Percentiles rank a stretch among this genome's conserved stretches.
These are phyloP conservation scores for Sylvilagus floridanus DNA, from an alignment of 2,797 vertebrate species.

Conservation along the genomic window DNA sequence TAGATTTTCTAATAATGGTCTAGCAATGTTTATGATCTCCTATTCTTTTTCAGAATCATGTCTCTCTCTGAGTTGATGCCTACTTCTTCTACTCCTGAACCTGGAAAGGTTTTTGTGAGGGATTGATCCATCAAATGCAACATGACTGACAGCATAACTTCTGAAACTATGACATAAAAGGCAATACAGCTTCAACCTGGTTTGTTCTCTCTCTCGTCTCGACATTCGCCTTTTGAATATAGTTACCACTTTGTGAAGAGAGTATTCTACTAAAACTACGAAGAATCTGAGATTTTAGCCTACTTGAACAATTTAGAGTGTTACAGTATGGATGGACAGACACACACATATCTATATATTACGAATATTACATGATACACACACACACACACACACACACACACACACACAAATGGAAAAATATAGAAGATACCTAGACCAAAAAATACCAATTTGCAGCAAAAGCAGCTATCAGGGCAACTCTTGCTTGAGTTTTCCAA, in stretches of 20 bases:
- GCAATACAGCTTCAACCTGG: not conserved
- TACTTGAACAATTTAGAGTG: not conserved
- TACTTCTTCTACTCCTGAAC: not conserved
- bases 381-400: too few relatives aligned
- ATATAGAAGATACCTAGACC: not conserved
- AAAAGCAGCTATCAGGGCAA: not conserved
- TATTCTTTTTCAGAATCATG: not conserved
- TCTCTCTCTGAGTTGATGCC: not conserved
- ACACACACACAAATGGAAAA: not conserved
- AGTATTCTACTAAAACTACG: not conserved
- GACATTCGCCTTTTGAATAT: conserved; percentile 19
- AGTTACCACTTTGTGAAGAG: not conserved
- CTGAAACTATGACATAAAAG: not conserved
- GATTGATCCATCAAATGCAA: not conserved
- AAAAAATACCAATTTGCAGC: not conserved
- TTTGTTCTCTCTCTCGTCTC: not conserved
- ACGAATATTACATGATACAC: not conserved
- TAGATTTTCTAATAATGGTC: not conserved
- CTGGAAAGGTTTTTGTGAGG: not conserved
- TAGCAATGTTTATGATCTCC: not conserved
- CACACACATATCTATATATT: not conserved
- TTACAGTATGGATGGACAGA: not conserved
- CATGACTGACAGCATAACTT: not conserved
- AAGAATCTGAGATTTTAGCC: not conserved
- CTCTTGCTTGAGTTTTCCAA: not conserved